Conservation (phyloP, 2,797 vertebrate species). For the Todus mexicanus region DNA sequence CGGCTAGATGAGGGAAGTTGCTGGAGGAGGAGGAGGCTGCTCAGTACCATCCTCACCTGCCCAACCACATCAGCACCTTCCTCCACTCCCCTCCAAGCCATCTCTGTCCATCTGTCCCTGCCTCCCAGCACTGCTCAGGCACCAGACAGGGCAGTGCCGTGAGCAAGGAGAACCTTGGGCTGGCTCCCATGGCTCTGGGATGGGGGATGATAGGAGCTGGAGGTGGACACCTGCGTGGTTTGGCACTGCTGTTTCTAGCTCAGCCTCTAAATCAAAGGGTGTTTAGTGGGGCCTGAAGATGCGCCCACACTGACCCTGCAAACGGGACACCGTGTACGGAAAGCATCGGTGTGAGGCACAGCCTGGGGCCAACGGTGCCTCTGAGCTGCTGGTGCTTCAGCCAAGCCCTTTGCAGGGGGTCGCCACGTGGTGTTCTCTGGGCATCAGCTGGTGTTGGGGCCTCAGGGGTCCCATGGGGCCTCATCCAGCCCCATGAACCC, state of each 20-base stretch:
- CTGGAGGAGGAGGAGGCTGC: neutral
- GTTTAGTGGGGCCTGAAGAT: neutral
- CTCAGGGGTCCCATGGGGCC: neutral
- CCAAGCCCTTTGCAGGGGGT: neutral
- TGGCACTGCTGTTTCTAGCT: neutral
- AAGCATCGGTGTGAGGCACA: neutral
- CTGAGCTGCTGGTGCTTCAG: neutral
- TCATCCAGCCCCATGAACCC: neutral
- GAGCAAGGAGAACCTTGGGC: neutral
- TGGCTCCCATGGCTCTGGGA: fast-evolving
- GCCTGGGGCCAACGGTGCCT: neutral
- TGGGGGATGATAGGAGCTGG: neutral
- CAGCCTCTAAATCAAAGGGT: neutral
- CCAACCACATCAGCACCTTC: neutral
- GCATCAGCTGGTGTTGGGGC: fast-evolving
- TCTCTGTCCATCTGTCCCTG: neutral
- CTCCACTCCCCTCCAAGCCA: neutral
- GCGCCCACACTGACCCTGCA: neutral
- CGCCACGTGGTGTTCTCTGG: neutral
- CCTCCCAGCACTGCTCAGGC: neutral
- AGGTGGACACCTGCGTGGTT: neutral
- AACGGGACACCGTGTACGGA: neutral
- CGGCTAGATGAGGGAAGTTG: neutral
- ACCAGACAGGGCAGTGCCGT: neutral
- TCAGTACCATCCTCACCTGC: neutral